These are phyloP conservation scores for Junco hyemalis DNA, from an alignment of 2,113 vertebrate genomes.

Conservation along the genomic window DNA sequence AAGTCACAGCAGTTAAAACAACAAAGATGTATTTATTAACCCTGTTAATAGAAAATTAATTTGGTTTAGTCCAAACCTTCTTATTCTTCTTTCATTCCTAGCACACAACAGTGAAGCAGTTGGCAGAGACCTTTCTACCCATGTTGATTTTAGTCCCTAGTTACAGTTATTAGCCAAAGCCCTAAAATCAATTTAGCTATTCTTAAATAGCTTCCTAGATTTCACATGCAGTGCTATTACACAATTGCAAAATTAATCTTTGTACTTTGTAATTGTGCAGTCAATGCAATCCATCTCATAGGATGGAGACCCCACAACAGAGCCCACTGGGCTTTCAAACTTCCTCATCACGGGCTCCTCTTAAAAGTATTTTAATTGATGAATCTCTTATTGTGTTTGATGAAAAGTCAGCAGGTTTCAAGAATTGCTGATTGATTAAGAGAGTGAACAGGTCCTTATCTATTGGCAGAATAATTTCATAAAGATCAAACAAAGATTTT, in stretches of 20 bases:
- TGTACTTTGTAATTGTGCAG: not conserved
- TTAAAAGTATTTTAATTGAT: not conserved
- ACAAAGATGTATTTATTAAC: not conserved
- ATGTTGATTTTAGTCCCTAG: not conserved
- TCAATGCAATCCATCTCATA: fast-evolving
- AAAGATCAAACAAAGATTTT: not conserved
- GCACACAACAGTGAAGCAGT: not conserved
- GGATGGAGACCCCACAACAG: fast-evolving
- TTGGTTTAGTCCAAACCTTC: not conserved
- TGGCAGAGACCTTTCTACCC: not conserved
- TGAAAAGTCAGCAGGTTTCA: not conserved
- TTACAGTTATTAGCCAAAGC: not conserved
- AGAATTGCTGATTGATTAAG: not conserved
- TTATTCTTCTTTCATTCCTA: not conserved
- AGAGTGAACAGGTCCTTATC: not conserved
- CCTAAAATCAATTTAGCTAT: not conserved
- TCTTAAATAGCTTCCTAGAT: not conserved
- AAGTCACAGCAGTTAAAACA: not conserved
- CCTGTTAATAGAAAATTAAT: not conserved
- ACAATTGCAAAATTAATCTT: not conserved
- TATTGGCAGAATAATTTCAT: not conserved
- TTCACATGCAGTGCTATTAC: not conserved
- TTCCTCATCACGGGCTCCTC: not conserved
- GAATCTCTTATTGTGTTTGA: not conserved
- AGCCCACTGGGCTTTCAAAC: not conserved